Evolutionary conservation across 1,140 invertebrate genomes (phyloP), one percentile per base, ranked within the genome.

Genomic region (Achatina immaculata): DNA sequence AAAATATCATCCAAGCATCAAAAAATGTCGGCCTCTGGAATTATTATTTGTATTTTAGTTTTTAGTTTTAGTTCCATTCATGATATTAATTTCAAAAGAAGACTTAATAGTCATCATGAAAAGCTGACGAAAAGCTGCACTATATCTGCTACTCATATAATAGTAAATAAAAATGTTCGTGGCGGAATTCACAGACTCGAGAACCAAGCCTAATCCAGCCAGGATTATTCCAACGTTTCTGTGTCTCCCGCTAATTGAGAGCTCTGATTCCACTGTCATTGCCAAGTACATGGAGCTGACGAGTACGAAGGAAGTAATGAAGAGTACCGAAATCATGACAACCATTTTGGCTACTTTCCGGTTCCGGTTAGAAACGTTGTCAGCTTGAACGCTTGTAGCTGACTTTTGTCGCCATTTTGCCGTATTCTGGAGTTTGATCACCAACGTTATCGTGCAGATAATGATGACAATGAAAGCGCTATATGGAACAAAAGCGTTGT

Each of bases 161-260:
- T n/a, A n/a, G n/a, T n/a, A n/a, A n/a, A n/a, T n/a, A n/a, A n/a
- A n/a, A n/a, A n/a, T n/a, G n/a, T 72, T 72, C 31, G 40, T 43
- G 40, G 69, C 69, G 40, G 69, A 72, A 31, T 72, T 72, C 14
- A 38, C 40, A 19, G 28, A 36, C 38, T 72, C 69, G 38, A 72
- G 69, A 31, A 72, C 40, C 16, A 38, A 72, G 14, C 36, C 69
- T 16, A 72, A 72, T 6, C 31, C 34, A 40, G 40, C 34, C 14
- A 72, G 14, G 28, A 72, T 38, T 38, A 72, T 38, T 14, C 14
- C 34, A 28, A 72, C 21, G 28, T 72, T 72, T 28, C 40, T 28
- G 28, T 72, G 40, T 31, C 31, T 72, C 9, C 69, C 69, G 38
- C 40, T 43, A 19, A 72, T 72, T 16, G 69, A 34, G 11, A 72